Evolutionary conservation across 2,888 invertebrate species (phyloP), one percentile per base, ranked within the genome.

Genomic region (Colostygia pectinataria): DNA sequence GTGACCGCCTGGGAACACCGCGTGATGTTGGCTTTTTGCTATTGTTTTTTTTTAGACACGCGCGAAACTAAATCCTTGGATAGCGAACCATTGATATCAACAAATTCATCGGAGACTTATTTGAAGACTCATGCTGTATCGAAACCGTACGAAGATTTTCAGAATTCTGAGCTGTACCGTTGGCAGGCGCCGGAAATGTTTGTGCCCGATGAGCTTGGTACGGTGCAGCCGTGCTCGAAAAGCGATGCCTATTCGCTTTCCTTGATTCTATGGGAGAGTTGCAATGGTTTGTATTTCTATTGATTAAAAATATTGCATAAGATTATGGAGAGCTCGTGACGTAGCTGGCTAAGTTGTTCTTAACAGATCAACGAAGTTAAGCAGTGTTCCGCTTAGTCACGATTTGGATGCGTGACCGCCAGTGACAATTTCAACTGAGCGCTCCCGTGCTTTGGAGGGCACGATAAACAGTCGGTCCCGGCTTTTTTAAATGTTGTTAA

Each of bases 171-270:
- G 12, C 44, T 65, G 9, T 89, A 75, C 58, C 72, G 80, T 10
- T 91, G 90, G 90, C 87, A 84, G 7, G 88, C 90, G 1, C 90
- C 90, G 0, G 90, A 91, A 55, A 46, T 90, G 55, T 91, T 86
- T 51, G 66, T 66, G 2, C 78, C 84, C 0, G 76, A 77, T 18
- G 81, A 75, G 0, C 68, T 73, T 0, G 83, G 79, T 0, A 48
- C 71, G 25, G 88, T 91, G 25, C 67, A 77, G 23, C 79, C 83
- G 0, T 87, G 89, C 55, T 74, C 80, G 0, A 81, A 66, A 52
- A 85, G 79, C 38, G 90, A 89, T 39, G 89, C 86, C 0, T 91
- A 90, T 50, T 86, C 90, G 0, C 66, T 91, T 0, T 74, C 80
- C 28, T 38, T 89, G 37, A 61, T 90, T 2, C 64, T 91, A 0